phyloP scores from a whole-genome alignment of 1,140 invertebrate species.

The Spodoptera frugiperda region DNA sequence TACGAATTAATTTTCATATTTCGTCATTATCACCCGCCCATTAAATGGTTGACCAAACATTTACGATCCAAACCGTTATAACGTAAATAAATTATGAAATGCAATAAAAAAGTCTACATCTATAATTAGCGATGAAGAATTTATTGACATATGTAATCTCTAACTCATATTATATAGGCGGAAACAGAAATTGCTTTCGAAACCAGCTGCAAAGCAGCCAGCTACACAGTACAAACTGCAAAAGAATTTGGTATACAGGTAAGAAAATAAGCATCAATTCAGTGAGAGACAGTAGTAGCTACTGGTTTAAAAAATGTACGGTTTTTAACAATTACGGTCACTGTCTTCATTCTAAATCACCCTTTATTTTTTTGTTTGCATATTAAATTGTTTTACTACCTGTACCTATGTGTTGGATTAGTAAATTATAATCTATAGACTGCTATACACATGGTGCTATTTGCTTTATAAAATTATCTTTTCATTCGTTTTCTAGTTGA shows the following conservation, averaged over 20 bases:
- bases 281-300: too few relatives aligned
- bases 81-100: conserved; percentile 11
- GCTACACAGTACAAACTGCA: too few relatives aligned
- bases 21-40: too few relatives aligned
- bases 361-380: too few relatives aligned
- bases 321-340: too few relatives aligned
- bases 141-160: conserved; percentile 33
- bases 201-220: conserved; percentile 27
- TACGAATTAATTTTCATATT: too few relatives aligned
- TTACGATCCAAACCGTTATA: background rate
- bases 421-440: conserved; percentile 12
- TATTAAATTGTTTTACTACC: too few relatives aligned
- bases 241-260: too few relatives aligned
- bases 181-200: conserved; percentile 40
- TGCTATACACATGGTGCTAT: background rate
- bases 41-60: too few relatives aligned
- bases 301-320: too few relatives aligned
- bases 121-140: conserved; percentile 21
- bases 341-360: too few relatives aligned
- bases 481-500: background rate
- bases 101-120: conserved; percentile 4
- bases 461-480: conserved; percentile 11
- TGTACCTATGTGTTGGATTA: conserved; percentile 5
- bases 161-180: conserved; percentile 14
- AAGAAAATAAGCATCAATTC: too few relatives aligned